Evolutionary conservation across 2,113 vertebrate species (phyloP), one percentile per base, ranked within the genome.

Genomic region (Sinocyclocheilus rhinocerous): DNA sequence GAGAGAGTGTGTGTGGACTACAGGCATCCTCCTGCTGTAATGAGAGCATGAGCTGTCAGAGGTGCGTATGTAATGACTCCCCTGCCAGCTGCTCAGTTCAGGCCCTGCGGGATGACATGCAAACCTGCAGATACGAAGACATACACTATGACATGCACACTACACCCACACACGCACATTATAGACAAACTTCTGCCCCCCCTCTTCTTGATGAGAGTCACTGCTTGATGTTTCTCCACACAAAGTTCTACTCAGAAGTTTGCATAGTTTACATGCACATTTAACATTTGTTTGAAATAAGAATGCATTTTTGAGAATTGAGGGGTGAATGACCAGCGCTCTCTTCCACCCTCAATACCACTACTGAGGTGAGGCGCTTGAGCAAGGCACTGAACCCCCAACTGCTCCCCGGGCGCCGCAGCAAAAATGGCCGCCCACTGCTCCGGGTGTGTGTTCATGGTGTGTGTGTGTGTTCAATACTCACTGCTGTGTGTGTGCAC

Each of bases 21-120:
- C 76, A 79, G 84, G 67, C 92, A 91, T 92, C 92, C 91, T 91
- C 86, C 89, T 90, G 89, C 89, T 22, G 83, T 93, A 94, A 94
- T 94, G 91, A 94, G 92, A 92, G 92, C 92, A 91, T 93, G 90
- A 94, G 92, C 93, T 94, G 94, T 95, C 94, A 95, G 85, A 95
- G 88, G 88, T 88, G 90, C 42, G 84, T 89, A 85, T 94, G 93
- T 93, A 94, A 95, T 93, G 89, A 92, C 92, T 94, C 94, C 92
- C 94, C 92, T 92, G 93, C 92, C 87, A 90, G 90, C 89, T 61
- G 91, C 92, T 91, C 91, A 86, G 93, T 93, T 94, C 93, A 93
- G 90, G 89, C 89, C 93, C 91, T 89, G 88, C 91, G 94, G 92
- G 94, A 94, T 88, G 39, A 69, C 70, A 86, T 87, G 85, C 87